These are phyloP conservation scores for Tipula vernalis DNA, from an alignment of 2,888 invertebrate species.

Conservation along the genomic window DNA sequence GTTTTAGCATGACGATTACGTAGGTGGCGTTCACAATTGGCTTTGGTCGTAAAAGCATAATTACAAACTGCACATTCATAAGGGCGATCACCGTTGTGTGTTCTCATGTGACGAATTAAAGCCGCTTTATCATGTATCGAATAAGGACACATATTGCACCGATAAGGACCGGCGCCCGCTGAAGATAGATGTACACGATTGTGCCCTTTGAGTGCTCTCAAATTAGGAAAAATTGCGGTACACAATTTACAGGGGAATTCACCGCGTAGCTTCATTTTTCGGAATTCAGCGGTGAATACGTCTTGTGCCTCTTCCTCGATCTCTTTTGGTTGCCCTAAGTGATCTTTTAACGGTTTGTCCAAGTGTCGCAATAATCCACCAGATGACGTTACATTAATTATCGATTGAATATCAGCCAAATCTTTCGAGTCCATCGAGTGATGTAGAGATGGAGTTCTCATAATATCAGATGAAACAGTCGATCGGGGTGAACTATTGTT, in stretches of 20 bases:
- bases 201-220: conserved; percentile 82
- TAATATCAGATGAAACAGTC: conserved; percentile 27
- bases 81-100: conserved; percentile 90
- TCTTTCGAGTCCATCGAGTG: conserved; percentile 46
- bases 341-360: conserved; percentile 33
- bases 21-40: conserved; percentile 91
- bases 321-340: neutral
- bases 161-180: conserved; percentile 66
- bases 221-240: conserved; percentile 72
- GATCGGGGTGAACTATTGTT: conserved; percentile 25
- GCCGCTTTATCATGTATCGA: conserved; percentile 77
- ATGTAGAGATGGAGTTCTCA: conserved; percentile 20
- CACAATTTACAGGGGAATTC: conserved; percentile 89
- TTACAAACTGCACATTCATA: conserved; percentile 92
- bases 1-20: conserved; percentile 81
- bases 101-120: conserved; percentile 79
- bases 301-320: conserved; percentile 68
- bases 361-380: conserved; percentile 53
- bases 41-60: conserved; percentile 93
- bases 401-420: conserved; percentile 75
- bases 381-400: conserved; percentile 60
- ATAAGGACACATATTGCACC: conserved; percentile 88
- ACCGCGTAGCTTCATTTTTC: conserved; percentile 80
- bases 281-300: conserved; percentile 68
- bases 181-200: conserved; percentile 74